phyloP scores from a whole-genome alignment of 2,113 vertebrate species.

The Falcunculus frontatus region DNA sequence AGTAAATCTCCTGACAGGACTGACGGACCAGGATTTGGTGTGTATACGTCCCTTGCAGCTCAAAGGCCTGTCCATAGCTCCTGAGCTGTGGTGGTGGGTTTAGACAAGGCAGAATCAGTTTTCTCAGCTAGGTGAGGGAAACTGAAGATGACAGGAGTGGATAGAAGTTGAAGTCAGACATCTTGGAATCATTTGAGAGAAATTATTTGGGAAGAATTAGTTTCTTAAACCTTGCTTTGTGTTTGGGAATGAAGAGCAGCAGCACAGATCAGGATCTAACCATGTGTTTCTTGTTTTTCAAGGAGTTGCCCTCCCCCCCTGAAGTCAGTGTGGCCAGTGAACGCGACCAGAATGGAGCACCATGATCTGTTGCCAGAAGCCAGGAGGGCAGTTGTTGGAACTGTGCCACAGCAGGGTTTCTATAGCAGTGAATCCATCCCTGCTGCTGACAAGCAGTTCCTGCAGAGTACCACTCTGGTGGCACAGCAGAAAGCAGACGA shows the following conservation, averaged over 20 bases:
- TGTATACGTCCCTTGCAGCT: neutral
- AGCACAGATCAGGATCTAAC: conserved; percentile 23
- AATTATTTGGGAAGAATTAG: neutral
- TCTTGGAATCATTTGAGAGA: neutral
- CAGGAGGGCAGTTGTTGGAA: conserved; percentile 68
- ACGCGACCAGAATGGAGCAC: conserved; percentile 68
- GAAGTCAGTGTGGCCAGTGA: conserved; percentile 81
- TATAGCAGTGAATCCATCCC: conserved; percentile 64
- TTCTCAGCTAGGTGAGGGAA: neutral
- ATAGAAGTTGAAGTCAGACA: neutral
- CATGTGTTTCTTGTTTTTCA: conserved; percentile 39
- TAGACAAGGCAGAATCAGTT: neutral
- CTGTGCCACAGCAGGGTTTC: conserved; percentile 68
- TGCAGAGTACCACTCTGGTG: conserved; percentile 43
- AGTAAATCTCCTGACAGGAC: neutral
- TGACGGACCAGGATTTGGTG: neutral
- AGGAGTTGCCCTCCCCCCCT: conserved; percentile 76
- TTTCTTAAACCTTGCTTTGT: neutral
- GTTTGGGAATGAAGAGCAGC: neutral
- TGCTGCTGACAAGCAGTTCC: conserved; percentile 68
- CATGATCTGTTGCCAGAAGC: conserved; percentile 75
- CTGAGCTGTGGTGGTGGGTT: neutral
- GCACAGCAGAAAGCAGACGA: conserved; percentile 71
- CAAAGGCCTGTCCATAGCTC: neutral
- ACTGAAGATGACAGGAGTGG: neutral